Percentiles rank a stretch among this genome's conserved stretches.
Conservation (phyloP, 2,888 invertebrate genomes). For the Rhyacophila evoluta region DNA sequence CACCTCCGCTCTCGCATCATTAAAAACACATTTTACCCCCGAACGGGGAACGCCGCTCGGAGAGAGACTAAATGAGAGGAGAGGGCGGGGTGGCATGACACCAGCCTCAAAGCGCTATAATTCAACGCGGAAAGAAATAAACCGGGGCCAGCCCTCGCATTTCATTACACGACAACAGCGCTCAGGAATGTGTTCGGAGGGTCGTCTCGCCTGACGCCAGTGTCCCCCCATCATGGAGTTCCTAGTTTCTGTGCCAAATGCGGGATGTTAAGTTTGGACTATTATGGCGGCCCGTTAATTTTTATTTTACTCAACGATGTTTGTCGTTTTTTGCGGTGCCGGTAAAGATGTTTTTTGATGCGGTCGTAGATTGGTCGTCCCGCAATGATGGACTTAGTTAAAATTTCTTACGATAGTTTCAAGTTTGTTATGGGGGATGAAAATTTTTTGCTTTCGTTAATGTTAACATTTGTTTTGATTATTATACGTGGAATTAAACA, state of each 20-base stretch:
- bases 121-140: conserved; percentile 45
- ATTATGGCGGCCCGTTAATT: conserved; percentile 47
- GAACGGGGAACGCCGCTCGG: conserved; percentile 12
- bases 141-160: conserved; percentile 45
- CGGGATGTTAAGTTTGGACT: conserved; percentile 41
- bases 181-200: conserved; percentile 49
- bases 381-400: neutral
- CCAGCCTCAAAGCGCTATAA: conserved; percentile 46
- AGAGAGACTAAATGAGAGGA: conserved; percentile 30
- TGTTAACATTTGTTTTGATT: too few relatives aligned
- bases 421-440: neutral
- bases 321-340: neutral
- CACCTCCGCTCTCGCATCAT: conserved; percentile 51
- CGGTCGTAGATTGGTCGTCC: neutral
- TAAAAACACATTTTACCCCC: conserved; percentile 53
- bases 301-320: conserved; percentile 41
- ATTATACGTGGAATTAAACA: too few relatives aligned
- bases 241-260: conserved; percentile 27
- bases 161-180: conserved; percentile 54
- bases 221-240: conserved; percentile 32
- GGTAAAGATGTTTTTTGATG: neutral
- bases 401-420: neutral
- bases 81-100: conserved; percentile 28
- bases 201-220: neutral
- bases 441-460: neutral